Evolutionary conservation across 2,113 vertebrate genomes (phyloP), one percentile per base, ranked within the genome.

Genomic region (Addax nasomaculatus): DNA sequence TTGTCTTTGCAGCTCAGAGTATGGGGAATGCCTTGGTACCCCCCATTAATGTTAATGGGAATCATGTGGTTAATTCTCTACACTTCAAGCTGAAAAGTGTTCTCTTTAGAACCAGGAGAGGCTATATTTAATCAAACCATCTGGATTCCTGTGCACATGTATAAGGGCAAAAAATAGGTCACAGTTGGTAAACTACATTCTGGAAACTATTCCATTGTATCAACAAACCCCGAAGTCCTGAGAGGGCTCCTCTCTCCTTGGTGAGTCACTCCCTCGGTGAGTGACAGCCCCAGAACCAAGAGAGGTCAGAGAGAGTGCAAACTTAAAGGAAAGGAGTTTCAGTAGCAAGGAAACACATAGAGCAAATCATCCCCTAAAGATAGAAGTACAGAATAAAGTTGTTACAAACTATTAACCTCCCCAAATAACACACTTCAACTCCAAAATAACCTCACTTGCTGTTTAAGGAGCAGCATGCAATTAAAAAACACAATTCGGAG

Each of bases 81-180:
- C 57, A 78, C 12, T 92, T 55, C 49, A 43, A 79, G 80, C 47
- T 96, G 95, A 67, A 97, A 98, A 97, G n/a, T 83, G 60, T 92
- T 97, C 97, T 92, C 94, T 85, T 90, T 97, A 95, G 96, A 94
- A 51, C 45, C 95, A 97, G 90, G 95, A 96, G 90, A 97, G 60
- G 92, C 85, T 97, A 97, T 97, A 98, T 98, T 98, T 98, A 97
- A 97, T 98, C 96, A 97, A 92, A 90, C 87, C 96, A 98, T 97
- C 95, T 98, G 97, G 92, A 96, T 93, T 95, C 83, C 58, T 92
- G 57, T 85, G 85, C 85, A 93, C 89, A 49, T 36, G 80, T 76
- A 92, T 92, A 93, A 97, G 97, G 97, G 96, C 85, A 96, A 89
- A 97, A 97, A 97, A 97, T 97, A 89, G 96, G 97, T 96, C 96